A percentile compares a stretch with the other conserved stretches of the same genome.
Conservation (phyloP, 2,113 vertebrate genomes). For the Charadrius vociferus region DNA sequence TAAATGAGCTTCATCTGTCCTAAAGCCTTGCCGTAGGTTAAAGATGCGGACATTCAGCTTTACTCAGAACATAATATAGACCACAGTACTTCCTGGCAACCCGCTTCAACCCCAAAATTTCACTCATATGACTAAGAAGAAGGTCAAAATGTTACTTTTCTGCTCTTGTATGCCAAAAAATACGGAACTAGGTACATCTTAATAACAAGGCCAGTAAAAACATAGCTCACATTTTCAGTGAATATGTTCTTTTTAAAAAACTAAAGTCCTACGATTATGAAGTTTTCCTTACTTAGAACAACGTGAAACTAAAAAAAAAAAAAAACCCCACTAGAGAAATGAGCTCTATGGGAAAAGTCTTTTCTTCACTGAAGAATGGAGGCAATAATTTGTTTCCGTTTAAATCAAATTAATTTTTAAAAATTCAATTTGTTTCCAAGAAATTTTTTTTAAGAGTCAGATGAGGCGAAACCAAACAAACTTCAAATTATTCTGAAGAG, state of each 20-base stretch:
- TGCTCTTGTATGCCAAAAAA: background rate
- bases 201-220: background rate
- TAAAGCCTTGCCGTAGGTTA: background rate
- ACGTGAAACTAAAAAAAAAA: background rate
- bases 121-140: slow-evolving; percentile 2
- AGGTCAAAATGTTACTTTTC: background rate
- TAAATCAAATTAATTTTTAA: background rate
- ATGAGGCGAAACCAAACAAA: slow-evolving; percentile 26
- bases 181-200: background rate
- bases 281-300: slow-evolving; percentile 16
- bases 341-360: background rate
- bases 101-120: background rate
- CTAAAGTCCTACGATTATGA: background rate
- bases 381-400: background rate
- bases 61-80: background rate
- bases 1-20: background rate
- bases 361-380: background rate
- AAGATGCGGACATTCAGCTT: background rate
- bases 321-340: background rate
- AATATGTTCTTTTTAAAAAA: background rate
- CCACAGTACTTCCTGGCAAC: slow-evolving; percentile 4
- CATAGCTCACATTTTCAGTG: background rate
- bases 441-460: background rate
- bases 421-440: background rate
- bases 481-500: slow-evolving; percentile 16